phyloP scores from a whole-genome alignment of 2,113 vertebrate genomes.

The Spilogale gracilis region DNA sequence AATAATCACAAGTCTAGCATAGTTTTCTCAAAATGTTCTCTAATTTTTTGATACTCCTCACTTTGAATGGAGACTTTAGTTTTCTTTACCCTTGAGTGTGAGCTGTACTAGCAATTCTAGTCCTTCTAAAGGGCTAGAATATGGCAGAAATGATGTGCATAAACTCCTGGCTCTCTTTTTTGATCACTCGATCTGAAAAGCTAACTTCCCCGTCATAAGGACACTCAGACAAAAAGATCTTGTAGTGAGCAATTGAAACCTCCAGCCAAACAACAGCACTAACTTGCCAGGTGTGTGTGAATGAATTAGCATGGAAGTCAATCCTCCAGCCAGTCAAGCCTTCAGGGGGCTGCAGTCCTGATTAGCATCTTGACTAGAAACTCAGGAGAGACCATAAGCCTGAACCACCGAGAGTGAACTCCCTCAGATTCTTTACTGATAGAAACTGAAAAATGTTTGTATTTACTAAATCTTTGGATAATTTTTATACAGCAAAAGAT shows the following conservation, averaged over 20 bases:
- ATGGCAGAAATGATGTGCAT: not conserved
- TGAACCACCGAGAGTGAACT: not conserved
- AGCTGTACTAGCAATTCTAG: not conserved
- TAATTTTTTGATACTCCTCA: not conserved
- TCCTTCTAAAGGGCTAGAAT: not conserved
- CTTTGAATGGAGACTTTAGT: not conserved
- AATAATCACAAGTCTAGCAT: not conserved
- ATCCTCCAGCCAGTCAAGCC: not conserved
- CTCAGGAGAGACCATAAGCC: not conserved
- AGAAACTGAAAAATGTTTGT: not conserved
- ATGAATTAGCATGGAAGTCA: not conserved
- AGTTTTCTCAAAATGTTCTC: not conserved
- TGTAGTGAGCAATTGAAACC: not conserved
- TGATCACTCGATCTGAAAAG: not conserved
- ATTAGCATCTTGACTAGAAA: not conserved
- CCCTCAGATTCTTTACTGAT: not conserved
- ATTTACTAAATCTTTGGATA: not conserved
- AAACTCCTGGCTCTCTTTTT: not conserved
- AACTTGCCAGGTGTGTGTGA: not conserved
- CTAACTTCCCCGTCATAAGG: not conserved
- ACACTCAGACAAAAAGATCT: not conserved
- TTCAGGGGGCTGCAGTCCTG: not conserved
- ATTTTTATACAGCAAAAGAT: not conserved
- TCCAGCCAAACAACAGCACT: not conserved
- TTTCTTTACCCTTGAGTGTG: not conserved